Evolutionary conservation across 1,140 invertebrate genomes (phyloP).

Genomic region (Aphidius gifuensis): DNA sequence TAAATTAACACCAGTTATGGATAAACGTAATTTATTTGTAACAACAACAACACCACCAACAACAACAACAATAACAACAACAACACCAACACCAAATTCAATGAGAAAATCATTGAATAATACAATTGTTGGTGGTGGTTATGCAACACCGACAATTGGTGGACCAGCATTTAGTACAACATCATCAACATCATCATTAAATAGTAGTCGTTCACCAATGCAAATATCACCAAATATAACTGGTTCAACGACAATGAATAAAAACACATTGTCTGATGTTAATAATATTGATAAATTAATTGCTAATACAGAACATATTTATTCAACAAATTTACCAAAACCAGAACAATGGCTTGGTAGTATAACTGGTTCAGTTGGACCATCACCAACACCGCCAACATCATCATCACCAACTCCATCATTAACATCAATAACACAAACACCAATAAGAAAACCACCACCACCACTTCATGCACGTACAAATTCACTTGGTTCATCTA

Average conservation of each 20-base stretch:
- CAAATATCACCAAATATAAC: slow-evolving; percentile 40
- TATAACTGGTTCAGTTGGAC: slow-evolving; percentile 60
- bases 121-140: slow-evolving; percentile 27
- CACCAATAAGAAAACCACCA: slow-evolving; percentile 37
- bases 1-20: slow-evolving; percentile 51
- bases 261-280: slow-evolving; percentile 28
- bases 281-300: neutral
- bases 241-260: slow-evolving; percentile 32
- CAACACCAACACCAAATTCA: no score
- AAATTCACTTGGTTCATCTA: slow-evolving; percentile 58
- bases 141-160: slow-evolving; percentile 46
- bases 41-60: slow-evolving; percentile 16
- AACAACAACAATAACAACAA: slow-evolving; percentile 1
- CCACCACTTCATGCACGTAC: slow-evolving; percentile 64
- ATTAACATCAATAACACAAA: slow-evolving; percentile 31
- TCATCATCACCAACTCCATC: slow-evolving; percentile 27
- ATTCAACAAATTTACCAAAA: slow-evolving; percentile 58
- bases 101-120: no score
- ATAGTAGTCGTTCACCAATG: slow-evolving; percentile 33
- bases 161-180: slow-evolving; percentile 51
- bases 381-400: slow-evolving; percentile 35
- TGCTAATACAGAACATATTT: neutral
- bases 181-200: slow-evolving; percentile 48
- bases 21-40: slow-evolving; percentile 19
- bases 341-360: slow-evolving; percentile 77